A percentile compares a stretch with the other conserved stretches of the same genome.
Evolutionary conservation across 2,113 vertebrate species (phyloP).

Genomic region (Mugil cephalus): DNA sequence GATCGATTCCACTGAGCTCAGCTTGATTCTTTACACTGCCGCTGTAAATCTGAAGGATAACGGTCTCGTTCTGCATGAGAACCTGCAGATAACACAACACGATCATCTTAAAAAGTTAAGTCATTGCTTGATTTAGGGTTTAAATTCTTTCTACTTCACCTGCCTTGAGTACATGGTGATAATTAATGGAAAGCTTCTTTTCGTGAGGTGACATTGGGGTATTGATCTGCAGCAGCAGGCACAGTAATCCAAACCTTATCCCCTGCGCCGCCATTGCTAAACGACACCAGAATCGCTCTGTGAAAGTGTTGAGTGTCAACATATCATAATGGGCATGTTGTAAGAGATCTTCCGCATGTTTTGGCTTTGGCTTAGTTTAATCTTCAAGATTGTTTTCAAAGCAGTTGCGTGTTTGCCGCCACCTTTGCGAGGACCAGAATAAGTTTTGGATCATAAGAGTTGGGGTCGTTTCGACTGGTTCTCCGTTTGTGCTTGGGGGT

Average conservation of each 20-base stretch:
- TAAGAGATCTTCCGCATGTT: constrained; percentile 18
- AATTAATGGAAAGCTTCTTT: not conserved
- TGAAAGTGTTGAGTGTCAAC: not conserved
- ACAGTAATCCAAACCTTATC: constrained; percentile 22
- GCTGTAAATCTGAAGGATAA: not conserved
- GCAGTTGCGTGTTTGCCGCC: not conserved
- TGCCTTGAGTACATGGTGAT: not conserved
- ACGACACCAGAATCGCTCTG: constrained; percentile 11
- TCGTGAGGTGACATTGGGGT: not conserved
- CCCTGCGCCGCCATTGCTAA: not conserved
- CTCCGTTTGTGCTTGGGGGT: too few species aligned
- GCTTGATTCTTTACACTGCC: not conserved
- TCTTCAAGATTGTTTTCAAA: not conserved
- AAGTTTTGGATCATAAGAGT: too few species aligned
- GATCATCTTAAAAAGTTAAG: too few species aligned
- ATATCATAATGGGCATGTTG: not conserved
- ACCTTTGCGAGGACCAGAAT: too few species aligned
- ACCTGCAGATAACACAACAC: not conserved
- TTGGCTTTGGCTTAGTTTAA: not conserved
- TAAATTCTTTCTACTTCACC: not conserved
- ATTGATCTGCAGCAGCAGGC: constrained; percentile 16
- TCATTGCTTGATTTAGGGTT: constrained; percentile 1
- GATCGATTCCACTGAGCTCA: not conserved
- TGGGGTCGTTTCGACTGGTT: too few species aligned
- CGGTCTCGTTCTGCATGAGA: not conserved